Evolutionary conservation across 2,888 invertebrate species (phyloP), one percentile per base, ranked within the genome.

Genomic region (Carterocephalus palaemon): DNA sequence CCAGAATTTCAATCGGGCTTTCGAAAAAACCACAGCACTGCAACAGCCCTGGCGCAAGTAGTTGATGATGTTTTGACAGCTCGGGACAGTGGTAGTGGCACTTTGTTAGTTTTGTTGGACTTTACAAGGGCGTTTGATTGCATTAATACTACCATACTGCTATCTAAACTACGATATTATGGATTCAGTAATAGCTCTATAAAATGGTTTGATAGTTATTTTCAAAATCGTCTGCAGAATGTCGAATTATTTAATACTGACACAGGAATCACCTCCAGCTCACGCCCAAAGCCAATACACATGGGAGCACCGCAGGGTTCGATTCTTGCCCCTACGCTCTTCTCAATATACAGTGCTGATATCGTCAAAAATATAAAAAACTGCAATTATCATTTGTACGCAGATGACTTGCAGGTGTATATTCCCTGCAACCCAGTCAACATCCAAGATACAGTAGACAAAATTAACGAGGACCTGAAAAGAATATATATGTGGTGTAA

Each of bases 281-380:
- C 24, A 10, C 3, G 10, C 4, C 24, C 24, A 6, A 24, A 10
- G 4, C 15, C 3, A 1, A 15, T 29, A 2, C 1, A 2, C 2
- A n/a, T n/a, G 3, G 29, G 29, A 6, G 29, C 29, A 3, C 29
- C 29, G 1, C 29, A 29, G 7, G 29, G 52, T 2, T 52, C 48
- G 0, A 48, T 49, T 8, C 15, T 52, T 4, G 49, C 47, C 4
- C 48, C 47, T 1, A 12, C 48, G 1, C 32, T 51, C 1, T 46
- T 51, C 36, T 42, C 40, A 4, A 4, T 51, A 3, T 52, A 52
- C 22, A 33, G 34, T 37, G 40, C 48, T 1, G 50, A 48, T 29
- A 37, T 52, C 1, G 4, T 15, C 1, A 26, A 6, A 1, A 2
- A 2, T 10, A 43, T 52, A 4, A 13, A 26, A n/a, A 5, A 46